Conservation (phyloP, 2,113 vertebrate genomes). For the Rhinogobius similis region DNA sequence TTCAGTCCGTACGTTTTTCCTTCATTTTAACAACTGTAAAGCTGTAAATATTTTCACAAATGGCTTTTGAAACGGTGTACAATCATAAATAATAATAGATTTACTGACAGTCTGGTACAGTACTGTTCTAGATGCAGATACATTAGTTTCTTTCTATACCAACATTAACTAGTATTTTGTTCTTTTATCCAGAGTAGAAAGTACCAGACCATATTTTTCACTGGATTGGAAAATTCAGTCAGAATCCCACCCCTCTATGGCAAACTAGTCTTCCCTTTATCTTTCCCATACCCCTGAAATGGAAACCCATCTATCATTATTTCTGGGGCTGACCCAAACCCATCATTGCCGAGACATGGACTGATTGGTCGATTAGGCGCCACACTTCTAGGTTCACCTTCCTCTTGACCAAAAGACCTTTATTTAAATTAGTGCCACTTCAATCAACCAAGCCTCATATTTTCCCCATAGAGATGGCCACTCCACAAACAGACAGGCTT, state of each 20-base stretch:
- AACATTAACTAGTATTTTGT: too few species aligned
- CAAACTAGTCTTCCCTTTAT: conserved; percentile 1
- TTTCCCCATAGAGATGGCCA: background rate
- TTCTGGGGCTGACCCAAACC: conserved; percentile 1
- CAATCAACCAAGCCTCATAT: background rate
- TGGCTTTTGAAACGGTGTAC: too few species aligned
- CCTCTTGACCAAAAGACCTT: conserved; percentile 1
- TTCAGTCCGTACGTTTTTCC: too few species aligned
- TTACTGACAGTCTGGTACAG: too few species aligned
- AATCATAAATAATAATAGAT: too few species aligned
- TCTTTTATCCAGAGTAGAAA: too few species aligned
- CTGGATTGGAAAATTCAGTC: background rate
- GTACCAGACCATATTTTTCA: background rate
- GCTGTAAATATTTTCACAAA: too few species aligned
- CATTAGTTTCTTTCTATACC: too few species aligned
- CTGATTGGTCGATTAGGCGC: conserved; percentile 8
- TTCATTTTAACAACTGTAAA: too few species aligned
- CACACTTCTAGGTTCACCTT: conserved; percentile 1
- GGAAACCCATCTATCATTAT: conserved; percentile 11
- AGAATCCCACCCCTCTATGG: background rate
- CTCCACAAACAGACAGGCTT: background rate
- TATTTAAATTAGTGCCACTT: conserved; percentile 5
- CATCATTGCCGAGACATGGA: conserved; percentile 8
- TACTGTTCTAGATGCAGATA: too few species aligned
- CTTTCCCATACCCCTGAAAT: background rate